Percentiles rank a stretch among this genome's conserved stretches.
These are phyloP conservation scores for Meloidogyne exigua DNA, from an alignment of 1,140 invertebrate species.

Conservation along the genomic window DNA sequence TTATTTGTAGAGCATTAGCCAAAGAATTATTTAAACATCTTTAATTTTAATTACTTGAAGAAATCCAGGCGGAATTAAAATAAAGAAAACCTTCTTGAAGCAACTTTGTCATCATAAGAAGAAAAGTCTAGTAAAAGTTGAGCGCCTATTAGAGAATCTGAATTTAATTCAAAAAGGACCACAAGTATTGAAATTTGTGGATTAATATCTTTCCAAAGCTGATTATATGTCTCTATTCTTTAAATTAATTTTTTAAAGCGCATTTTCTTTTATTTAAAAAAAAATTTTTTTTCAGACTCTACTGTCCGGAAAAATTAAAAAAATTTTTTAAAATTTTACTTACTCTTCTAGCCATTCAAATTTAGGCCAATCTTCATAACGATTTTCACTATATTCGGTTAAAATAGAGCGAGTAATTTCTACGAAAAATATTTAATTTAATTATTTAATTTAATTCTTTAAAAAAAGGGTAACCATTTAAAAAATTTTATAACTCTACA, in stretches of 20 bases:
- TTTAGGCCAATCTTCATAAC: slow-evolving; percentile 58
- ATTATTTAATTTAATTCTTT: neutral
- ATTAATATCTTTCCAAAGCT: slow-evolving; percentile 55
- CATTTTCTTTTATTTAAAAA: too few relatives aligned
- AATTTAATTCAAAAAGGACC: slow-evolving; percentile 55
- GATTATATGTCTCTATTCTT: slow-evolving; percentile 55
- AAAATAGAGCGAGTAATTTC: slow-evolving; percentile 54
- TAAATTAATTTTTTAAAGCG: slow-evolving; percentile 6
- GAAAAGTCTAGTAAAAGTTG: slow-evolving; percentile 54
- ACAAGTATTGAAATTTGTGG: slow-evolving; percentile 45
- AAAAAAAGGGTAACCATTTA: neutral
- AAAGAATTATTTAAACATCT: slow-evolving; percentile 45
- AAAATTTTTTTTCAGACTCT: too few relatives aligned
- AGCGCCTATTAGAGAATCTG: slow-evolving; percentile 36
- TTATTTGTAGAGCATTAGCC: slow-evolving; percentile 49
- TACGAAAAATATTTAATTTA: neutral
- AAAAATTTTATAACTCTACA: too few relatives aligned
- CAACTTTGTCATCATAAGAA: slow-evolving; percentile 45
- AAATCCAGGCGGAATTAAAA: neutral
- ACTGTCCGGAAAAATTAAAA: neutral
- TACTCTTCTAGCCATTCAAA: slow-evolving; percentile 56
- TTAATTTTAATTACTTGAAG: neutral
- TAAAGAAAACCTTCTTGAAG: slow-evolving; percentile 44
- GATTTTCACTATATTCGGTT: slow-evolving; percentile 53
- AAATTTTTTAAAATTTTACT: slow-evolving; percentile 18